phyloP scores from a whole-genome alignment of 2,113 vertebrate genomes.

The Nothobranchius kuhntae region DNA sequence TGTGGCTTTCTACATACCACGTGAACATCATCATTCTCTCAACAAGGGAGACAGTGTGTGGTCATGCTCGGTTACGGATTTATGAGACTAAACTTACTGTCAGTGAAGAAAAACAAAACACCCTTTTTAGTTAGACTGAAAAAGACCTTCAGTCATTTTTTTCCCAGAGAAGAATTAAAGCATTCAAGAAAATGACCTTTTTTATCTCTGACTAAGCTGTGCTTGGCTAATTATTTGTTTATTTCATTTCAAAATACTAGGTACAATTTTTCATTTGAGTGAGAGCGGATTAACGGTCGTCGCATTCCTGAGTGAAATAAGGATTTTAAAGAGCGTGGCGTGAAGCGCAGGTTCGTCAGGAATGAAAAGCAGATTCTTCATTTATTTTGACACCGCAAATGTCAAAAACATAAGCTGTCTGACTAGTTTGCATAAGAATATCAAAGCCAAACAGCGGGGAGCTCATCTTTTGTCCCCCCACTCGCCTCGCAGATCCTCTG shows the following conservation, averaged over 20 bases:
- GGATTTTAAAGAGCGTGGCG: slow-evolving; percentile 12
- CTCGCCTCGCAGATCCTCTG: slow-evolving; percentile 17
- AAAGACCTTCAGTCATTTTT: too few relatives aligned
- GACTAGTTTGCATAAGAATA: slow-evolving; percentile 24
- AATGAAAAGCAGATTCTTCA: neutral
- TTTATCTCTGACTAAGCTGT: neutral
- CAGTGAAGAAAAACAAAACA: neutral
- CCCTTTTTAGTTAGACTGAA: neutral
- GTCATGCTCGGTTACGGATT: slow-evolving; percentile 24
- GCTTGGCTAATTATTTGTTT: neutral
- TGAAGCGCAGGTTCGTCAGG: neutral
- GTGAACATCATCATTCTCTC: slow-evolving; percentile 19
- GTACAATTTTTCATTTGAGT: neutral
- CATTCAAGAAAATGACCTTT: neutral
- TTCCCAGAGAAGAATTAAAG: neutral
- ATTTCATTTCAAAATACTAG: too few relatives aligned
- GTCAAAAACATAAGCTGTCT: slow-evolving; percentile 6
- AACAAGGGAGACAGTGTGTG: slow-evolving; percentile 37
- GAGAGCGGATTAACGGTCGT: too few relatives aligned
- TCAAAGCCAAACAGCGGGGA: slow-evolving; percentile 31
- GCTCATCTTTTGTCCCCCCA: slow-evolving; percentile 14
- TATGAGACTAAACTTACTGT: slow-evolving; percentile 1
- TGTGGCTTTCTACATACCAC: slow-evolving; percentile 17
- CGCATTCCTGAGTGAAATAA: neutral
- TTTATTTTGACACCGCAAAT: neutral